Base-by-base conservation (phyloP, 2,888 invertebrate genomes). In the Neocrepidodera transversa region DNA sequence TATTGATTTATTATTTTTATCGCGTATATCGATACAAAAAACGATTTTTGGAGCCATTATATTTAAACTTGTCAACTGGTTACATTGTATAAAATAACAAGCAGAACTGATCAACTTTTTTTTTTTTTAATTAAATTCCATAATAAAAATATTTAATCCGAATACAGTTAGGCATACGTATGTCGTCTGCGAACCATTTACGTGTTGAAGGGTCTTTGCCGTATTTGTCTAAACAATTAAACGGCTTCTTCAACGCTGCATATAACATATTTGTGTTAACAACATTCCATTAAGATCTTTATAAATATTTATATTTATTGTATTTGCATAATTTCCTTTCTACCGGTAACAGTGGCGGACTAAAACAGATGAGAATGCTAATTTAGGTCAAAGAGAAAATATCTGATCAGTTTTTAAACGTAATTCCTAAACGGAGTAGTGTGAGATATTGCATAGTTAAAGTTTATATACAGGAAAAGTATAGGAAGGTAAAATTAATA, bases 181-280 rank as follows among this genome's bases (percentile, higher is more conserved):
- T 47, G 47, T 30, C 16, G 47, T 47, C 30, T 47, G 28, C 13
- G 14, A 13, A 30, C 47, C 47, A 17, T 47, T 47, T 47, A 47
- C 14, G 47, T 30, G 17, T 16, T 5, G 10, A 13, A 23, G 10
- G 30, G 16, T 14, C 13, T 47, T n/a, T 30, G 14, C 47, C 47
- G 28, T 47, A 47, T 47, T 47, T 47, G 47, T 47, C 47, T 14
- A 1, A 20, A 42, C 20, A 42, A 42, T 42, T 42, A 42, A 47
- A 30, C 28, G 47, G 16, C 30, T 47, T 47, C 47, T 47, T 47
- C 14, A 28, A 30, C 47, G 30, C 47, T 30, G 30, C 17, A 30
- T 47, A 30, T 47, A 47, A 47, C 47, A 47, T 47, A 30, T 35
- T 35, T 35, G 35, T 35, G 11, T 35, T 35, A n/a, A n/a, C n/a